Evolutionary conservation across 2,797 vertebrate genomes (phyloP), one percentile per base, ranked within the genome.

Genomic region (Chlorospingus flavigularis): DNA sequence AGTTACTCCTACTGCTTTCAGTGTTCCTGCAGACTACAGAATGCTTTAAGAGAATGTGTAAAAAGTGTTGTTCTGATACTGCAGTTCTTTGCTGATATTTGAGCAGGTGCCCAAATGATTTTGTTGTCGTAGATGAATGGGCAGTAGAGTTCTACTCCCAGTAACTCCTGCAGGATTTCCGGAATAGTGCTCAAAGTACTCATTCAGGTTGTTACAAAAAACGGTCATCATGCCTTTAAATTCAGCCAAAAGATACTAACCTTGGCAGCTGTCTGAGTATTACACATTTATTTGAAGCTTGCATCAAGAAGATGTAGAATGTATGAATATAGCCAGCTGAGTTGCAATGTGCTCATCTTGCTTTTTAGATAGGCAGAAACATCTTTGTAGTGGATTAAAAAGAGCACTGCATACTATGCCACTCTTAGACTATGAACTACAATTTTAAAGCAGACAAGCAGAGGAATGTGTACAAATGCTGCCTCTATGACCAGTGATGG

Each of bases 391-490:
- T 65, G 86, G 35, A 84, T 94, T 97, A 96, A 97, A 96, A 96
- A 93, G 92, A 73, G 66, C 82, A 63, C 88, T 92, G 67, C 90
- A 96, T 91, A 92, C 82, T 60, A 82, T 97, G 95, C 96, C 68
- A 57, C 94, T 96, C 92, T 93, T 94, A 87, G 91, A 88, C 88
- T 82, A 76, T 82, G 95, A 95, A 97, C 95, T 97, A 94, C 76
- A 93, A 96, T 97, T 97, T 94, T 94, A 92, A 96, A 97, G 94
- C 94, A 91, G 95, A 90, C 91, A 80, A 81, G 95, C 71, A 70
- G 93, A 92, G 94, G 96, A 97, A 91, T 92, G 94, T 96, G 88
- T 96, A 90, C 96, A 97, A 88, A 97, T 97, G 90, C 92, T 97
- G 93, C 93, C 76, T 95, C 70, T 95, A 72, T 97, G 97, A 96